Percentiles rank a stretch among this genome's conserved stretches.
phyloP scores from a whole-genome alignment of 2,888 invertebrate genomes.

The Catocala nupta region DNA sequence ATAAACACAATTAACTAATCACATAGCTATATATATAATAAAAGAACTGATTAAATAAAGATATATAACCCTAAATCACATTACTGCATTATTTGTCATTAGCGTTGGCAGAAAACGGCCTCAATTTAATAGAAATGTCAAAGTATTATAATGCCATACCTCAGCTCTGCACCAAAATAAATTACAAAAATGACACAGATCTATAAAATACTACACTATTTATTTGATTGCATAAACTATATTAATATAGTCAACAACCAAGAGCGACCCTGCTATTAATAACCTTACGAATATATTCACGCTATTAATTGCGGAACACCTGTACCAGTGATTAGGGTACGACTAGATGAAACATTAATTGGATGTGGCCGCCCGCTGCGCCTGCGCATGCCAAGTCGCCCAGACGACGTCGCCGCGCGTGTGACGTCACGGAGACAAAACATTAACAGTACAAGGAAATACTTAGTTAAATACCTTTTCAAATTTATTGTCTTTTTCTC shows the following conservation, averaged over 20 bases:
- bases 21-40: no score
- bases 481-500: constrained; percentile 15
- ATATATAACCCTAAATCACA: no score
- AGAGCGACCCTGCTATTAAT: constrained; percentile 41
- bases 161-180: background rate
- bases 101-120: no score
- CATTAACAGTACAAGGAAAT: constrained; percentile 36
- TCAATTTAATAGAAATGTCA: no score
- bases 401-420: constrained; percentile 16
- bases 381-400: constrained; percentile 48
- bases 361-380: constrained; percentile 54
- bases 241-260: constrained; percentile 22
- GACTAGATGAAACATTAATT: constrained; percentile 64
- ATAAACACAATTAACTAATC: no score
- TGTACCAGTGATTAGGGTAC: constrained; percentile 62
- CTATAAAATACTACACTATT: constrained; percentile 8
- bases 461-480: constrained; percentile 20
- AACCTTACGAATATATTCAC: constrained; percentile 48
- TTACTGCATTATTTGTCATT: no score
- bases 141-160: no score
- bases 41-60: no score
- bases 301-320: constrained; percentile 71
- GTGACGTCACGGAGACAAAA: constrained; percentile 30
- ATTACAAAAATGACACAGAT: background rate
- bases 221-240: constrained; percentile 26